phyloP scores from a whole-genome alignment of 2,113 vertebrate species.

The Zosterops borbonicus region DNA sequence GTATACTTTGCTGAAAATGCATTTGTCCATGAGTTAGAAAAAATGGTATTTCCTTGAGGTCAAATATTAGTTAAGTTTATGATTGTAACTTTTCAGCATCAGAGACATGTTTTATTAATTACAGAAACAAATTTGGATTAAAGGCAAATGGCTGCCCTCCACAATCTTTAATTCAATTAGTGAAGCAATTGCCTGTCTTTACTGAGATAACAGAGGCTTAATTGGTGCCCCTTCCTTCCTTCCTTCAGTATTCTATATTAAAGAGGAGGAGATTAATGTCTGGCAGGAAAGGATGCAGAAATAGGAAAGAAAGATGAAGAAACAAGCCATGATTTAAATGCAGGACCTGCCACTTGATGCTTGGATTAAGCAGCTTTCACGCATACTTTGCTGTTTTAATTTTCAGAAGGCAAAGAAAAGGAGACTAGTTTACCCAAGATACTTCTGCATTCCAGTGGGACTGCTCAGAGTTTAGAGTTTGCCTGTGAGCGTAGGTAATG shows the following conservation, averaged over 20 bases:
- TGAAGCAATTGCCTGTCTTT: conserved; percentile 24
- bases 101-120: conserved; percentile 38
- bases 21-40: not conserved
- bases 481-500: not conserved
- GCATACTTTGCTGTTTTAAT: not conserved
- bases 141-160: not conserved
- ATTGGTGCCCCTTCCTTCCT: conserved; percentile 28
- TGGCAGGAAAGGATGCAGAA: not conserved
- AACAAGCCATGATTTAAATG: not conserved
- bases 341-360: not conserved
- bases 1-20: not conserved
- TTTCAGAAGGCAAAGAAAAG: not conserved
- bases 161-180: conserved; percentile 32
- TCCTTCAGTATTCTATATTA: not conserved
- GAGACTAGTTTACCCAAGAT: not conserved
- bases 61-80: not conserved
- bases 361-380: not conserved
- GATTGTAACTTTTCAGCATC: not conserved
- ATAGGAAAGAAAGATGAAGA: not conserved
- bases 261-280: not conserved
- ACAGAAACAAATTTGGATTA: conserved; percentile 21
- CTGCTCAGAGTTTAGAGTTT: not conserved
- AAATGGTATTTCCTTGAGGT: not conserved
- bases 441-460: not conserved
- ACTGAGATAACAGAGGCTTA: not conserved